Evolutionary conservation across 2,888 invertebrate genomes (phyloP).

Genomic region (Diplazon laetatorius): DNA sequence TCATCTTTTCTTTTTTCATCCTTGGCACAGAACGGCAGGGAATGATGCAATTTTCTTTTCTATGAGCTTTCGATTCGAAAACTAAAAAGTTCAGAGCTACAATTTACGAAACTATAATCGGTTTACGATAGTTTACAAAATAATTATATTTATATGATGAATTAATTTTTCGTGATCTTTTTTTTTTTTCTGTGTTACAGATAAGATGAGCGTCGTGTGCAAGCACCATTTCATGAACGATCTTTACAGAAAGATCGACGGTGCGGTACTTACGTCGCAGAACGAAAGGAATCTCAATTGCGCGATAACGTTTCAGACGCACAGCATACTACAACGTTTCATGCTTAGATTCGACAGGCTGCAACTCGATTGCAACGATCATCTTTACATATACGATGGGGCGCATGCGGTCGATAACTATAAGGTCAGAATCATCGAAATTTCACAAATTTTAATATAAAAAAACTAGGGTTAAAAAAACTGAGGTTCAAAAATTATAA

Average conservation of each 20-base stretch:
- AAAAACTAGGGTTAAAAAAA: no score
- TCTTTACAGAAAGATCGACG: constrained; percentile 95
- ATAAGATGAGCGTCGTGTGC: constrained; percentile 94
- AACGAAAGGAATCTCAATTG: constrained; percentile 96
- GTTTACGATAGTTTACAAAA: no score
- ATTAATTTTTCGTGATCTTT: constrained; percentile 22
- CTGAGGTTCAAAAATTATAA: no score
- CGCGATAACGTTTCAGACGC: constrained; percentile 96
- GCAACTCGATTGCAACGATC: constrained; percentile 96
- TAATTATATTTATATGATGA: neutral
- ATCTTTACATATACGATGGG: constrained; percentile 95
- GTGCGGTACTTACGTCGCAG: constrained; percentile 94
- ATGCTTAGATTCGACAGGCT: constrained; percentile 96
- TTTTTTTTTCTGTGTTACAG: constrained; percentile 84
- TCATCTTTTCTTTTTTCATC: no score
- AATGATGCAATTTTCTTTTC: no score
- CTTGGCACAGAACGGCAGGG: no score
- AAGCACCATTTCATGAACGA: constrained; percentile 95
- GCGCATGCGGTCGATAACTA: constrained; percentile 94
- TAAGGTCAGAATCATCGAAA: constrained; percentile 88
- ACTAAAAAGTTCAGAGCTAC: neutral
- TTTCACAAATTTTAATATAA: no score
- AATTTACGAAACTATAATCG: no score
- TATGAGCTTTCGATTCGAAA: no score
- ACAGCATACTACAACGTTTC: constrained; percentile 96